phyloP scores from a whole-genome alignment of 2,888 invertebrate genomes.

The Drosophila ustulata region DNA sequence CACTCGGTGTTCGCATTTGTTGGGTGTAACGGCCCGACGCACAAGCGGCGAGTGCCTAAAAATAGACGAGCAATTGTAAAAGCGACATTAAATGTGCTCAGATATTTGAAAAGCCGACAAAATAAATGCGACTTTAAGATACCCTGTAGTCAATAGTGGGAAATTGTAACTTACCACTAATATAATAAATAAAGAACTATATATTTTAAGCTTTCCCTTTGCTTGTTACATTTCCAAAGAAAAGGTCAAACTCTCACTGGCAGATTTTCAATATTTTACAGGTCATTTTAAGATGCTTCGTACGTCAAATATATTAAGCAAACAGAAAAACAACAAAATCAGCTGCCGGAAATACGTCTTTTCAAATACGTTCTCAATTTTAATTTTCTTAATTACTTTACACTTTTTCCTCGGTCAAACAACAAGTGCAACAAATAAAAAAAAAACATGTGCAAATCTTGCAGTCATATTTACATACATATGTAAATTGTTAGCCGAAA shows the following conservation, averaged over 20 bases:
- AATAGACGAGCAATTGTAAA: constrained; percentile 18
- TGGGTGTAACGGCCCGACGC: constrained; percentile 7
- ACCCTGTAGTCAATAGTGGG: background rate
- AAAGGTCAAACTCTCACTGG: background rate
- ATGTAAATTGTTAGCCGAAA: constrained; percentile 1
- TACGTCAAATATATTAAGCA: constrained; percentile 48
- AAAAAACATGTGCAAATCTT: constrained; percentile 9
- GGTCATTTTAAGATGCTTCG: background rate
- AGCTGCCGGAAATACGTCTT: constrained; percentile 61
- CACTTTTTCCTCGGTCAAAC: constrained; percentile 24
- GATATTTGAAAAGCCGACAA: background rate
- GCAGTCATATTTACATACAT: constrained; percentile 17
- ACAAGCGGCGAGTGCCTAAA: background rate
- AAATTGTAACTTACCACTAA: background rate
- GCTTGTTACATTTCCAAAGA: background rate
- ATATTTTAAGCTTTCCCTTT: background rate
- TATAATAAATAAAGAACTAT: background rate
- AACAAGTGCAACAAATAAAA: constrained; percentile 15
- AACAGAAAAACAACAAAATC: constrained; percentile 2
- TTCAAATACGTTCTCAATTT: constrained; percentile 22
- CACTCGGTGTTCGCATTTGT: constrained; percentile 5
- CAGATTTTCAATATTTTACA: background rate
- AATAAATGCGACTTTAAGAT: background rate
- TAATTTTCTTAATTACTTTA: constrained; percentile 20
- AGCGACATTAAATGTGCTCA: background rate